These are phyloP conservation scores for Cyanoliseus patagonus DNA, from an alignment of 2,113 vertebrate genomes.

Conservation along the genomic window DNA sequence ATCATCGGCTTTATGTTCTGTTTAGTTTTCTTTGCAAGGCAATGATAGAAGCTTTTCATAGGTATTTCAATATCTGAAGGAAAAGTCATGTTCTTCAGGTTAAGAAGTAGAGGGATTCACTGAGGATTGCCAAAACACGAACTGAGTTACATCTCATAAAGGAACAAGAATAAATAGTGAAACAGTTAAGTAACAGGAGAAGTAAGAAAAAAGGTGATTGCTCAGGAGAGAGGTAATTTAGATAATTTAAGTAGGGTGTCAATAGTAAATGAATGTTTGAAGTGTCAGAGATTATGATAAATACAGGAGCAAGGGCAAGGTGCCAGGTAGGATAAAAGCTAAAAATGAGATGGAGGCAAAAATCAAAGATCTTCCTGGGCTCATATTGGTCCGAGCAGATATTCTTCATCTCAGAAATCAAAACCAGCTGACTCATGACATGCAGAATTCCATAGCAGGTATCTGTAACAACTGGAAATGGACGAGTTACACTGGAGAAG, in stretches of 20 bases:
- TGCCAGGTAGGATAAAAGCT: background rate
- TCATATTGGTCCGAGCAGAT: background rate
- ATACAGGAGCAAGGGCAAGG: background rate
- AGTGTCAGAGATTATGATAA: background rate
- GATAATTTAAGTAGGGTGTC: background rate
- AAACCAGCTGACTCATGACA: background rate
- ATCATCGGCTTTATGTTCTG: constrained; percentile 1
- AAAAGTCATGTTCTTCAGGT: constrained; percentile 12
- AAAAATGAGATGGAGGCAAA: background rate
- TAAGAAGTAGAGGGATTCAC: background rate
- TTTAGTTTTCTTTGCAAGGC: constrained; percentile 50
- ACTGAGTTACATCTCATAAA: background rate
- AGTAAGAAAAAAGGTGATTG: background rate
- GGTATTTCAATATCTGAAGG: constrained; percentile 31
- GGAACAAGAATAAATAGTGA: background rate
- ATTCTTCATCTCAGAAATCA: background rate
- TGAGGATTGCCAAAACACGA: background rate
- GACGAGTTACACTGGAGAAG: background rate
- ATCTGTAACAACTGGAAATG: background rate
- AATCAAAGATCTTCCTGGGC: background rate
- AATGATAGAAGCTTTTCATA: constrained; percentile 1
- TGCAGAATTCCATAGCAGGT: background rate
- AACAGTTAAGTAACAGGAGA: background rate
- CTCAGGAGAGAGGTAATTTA: background rate
- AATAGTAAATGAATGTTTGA: background rate